Percentiles rank a stretch among this genome's conserved stretches.
These are phyloP conservation scores for Ivindomyrus marchei DNA, from an alignment of 2,113 vertebrate genomes.

Conservation along the genomic window DNA sequence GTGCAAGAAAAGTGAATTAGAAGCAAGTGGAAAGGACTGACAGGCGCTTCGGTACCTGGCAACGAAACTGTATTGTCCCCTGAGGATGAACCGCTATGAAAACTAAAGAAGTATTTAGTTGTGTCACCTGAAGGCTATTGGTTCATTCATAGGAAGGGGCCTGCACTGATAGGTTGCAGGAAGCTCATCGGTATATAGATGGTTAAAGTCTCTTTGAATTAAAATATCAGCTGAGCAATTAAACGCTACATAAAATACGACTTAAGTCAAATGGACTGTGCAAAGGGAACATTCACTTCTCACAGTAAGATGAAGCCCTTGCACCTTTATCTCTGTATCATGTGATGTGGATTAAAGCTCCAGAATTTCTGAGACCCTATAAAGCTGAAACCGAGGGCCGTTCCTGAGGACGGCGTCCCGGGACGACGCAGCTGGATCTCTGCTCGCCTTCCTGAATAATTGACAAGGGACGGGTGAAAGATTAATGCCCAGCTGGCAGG, in stretches of 20 bases:
- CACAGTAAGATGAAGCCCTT: neutral
- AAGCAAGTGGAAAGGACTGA: neutral
- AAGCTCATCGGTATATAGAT: neutral
- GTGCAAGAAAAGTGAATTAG: neutral
- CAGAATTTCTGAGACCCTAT: neutral
- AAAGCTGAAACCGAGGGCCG: neutral
- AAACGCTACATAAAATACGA: neutral
- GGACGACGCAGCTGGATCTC: conserved; percentile 62
- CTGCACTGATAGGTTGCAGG: neutral
- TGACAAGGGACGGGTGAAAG: conserved; percentile 64
- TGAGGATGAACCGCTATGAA: neutral
- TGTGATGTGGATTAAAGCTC: neutral
- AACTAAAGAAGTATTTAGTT: neutral
- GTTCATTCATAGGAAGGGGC: neutral
- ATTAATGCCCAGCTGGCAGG: conserved; percentile 66
- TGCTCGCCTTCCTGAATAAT: conserved; percentile 68
- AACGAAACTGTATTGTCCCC: neutral
- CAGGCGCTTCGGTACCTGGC: neutral
- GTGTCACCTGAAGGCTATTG: neutral
- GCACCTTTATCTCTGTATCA: neutral
- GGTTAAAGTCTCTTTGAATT: neutral
- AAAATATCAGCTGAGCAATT: neutral
- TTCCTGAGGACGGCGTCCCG: conserved; percentile 45
- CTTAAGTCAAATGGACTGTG: neutral
- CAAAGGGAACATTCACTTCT: neutral